Base-by-base conservation (phyloP, 2,888 invertebrate species). In the Bruchidius siliquastri region DNA sequence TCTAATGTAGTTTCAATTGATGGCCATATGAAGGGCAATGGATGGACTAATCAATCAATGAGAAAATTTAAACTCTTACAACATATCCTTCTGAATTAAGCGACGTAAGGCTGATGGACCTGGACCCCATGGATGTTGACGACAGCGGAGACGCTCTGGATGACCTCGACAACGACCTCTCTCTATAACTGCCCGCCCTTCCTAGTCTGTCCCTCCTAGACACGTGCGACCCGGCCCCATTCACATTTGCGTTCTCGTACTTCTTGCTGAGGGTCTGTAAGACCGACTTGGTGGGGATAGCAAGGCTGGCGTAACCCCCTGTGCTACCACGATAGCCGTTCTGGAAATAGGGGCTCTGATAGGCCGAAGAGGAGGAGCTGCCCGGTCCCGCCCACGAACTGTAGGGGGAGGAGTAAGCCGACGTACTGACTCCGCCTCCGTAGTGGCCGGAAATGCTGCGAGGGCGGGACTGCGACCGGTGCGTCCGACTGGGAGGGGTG, bases 81-180 rank as follows among this genome's bases (percentile, higher is more conserved):
- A 91, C 91, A 84, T 95, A 95, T 88, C 95, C 95, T 88, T 95
- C 95, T 75, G 95, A 95, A 81, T 92, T 91, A 76, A 92, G 88
- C 20, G 92, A 92, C 71, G 90, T 91, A 79, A 92, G 89, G 85
- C 92, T 92, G 75, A 91, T 85, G 2, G 92, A 91, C 72, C 91
- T 78, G 85, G 88, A 83, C 80, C 88, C 83, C 89, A 87, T 84
- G 2, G 21, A 6, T 49, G 84, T 83, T 71, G 79, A 80, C 70
- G 80, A 80, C 67, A 80, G 79, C 72, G 83, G 75, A 0, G 84
- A 82, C 75, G 80, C 82, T 71, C 84, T 83, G 18, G 86, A 85
- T 13, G 68, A 68, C 71, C 86, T 82, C 22, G 86, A 85, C 73
- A 83, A 74, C 20, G 86, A 86, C 72, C 84, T 78, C 72, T 82